Percentiles rank a stretch among this genome's conserved stretches.
These are phyloP conservation scores for Cryptoprocta ferox DNA, from an alignment of 2,797 vertebrate genomes.

Conservation along the genomic window DNA sequence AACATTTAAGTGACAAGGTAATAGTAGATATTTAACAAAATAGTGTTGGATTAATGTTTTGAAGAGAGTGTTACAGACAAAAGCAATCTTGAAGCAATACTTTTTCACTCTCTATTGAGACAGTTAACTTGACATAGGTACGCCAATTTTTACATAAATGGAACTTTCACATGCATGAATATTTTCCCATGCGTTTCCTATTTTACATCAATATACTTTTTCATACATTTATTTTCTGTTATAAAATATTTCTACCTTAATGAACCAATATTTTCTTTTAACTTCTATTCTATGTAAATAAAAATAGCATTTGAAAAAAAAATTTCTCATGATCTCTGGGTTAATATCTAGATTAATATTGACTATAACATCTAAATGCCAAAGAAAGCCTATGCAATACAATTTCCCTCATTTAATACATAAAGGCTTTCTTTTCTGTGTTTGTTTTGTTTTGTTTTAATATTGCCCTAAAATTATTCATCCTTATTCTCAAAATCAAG, in stretches of 20 bases:
- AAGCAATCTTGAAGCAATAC: not conserved
- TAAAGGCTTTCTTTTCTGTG: not conserved
- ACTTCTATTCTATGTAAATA: not conserved
- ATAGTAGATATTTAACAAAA: not conserved
- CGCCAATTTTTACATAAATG: not conserved
- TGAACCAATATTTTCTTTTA: not conserved
- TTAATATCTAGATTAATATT: conserved; percentile 21
- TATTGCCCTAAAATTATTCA: not conserved
- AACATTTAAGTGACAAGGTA: not conserved
- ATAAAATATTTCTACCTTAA: conserved; percentile 31
- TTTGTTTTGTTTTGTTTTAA: conserved; percentile 17
- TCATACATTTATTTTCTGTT: not conserved
- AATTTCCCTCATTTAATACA: conserved; percentile 37
- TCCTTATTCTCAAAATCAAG: not conserved
- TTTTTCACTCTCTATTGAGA: not conserved
- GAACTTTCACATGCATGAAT: not conserved
- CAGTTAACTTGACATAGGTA: not conserved
- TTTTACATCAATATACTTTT: conserved; percentile 30
- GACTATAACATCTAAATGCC: not conserved
- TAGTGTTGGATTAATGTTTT: not conserved
- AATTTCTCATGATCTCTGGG: not conserved
- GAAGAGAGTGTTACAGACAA: not conserved
- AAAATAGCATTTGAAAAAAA: not conserved
- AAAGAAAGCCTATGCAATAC: not conserved
- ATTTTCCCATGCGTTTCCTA: conserved; percentile 9